Conservation (phyloP, 2,113 vertebrate species). For the Tragelaphus scriptus region DNA sequence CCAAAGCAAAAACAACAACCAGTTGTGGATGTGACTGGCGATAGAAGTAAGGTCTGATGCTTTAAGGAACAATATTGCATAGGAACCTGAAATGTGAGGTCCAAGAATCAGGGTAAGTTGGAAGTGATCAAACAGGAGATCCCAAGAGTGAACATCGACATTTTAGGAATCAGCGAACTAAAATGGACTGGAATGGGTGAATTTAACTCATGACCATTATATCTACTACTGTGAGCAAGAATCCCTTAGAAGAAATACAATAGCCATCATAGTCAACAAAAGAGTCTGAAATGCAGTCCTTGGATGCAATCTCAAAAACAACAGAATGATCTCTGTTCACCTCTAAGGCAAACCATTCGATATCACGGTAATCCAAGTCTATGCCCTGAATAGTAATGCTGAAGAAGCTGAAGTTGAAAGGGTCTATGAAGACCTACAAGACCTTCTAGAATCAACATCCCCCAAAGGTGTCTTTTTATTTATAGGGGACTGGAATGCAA, state of each 20-base stretch:
- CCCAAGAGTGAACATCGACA: background rate
- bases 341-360: background rate
- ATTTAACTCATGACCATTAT: background rate
- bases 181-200: background rate
- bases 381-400: background rate
- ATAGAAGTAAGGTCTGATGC: background rate
- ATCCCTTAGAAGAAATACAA: background rate
- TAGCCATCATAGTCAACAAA: background rate
- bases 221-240: background rate
- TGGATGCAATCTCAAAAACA: background rate
- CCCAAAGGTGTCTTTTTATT: background rate
- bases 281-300: background rate
- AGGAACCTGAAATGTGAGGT: background rate
- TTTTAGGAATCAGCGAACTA: background rate
- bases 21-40: background rate
- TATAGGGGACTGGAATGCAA: background rate
- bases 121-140: background rate
- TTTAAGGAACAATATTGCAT: background rate
- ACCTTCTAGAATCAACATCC: background rate
- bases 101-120: background rate
- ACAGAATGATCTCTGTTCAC: background rate
- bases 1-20: background rate
- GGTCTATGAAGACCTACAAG: background rate
- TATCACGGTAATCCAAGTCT: background rate
- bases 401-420: background rate